Base-by-base conservation (phyloP, 2,797 vertebrate genomes). In the Takifugu rubripes region DNA sequence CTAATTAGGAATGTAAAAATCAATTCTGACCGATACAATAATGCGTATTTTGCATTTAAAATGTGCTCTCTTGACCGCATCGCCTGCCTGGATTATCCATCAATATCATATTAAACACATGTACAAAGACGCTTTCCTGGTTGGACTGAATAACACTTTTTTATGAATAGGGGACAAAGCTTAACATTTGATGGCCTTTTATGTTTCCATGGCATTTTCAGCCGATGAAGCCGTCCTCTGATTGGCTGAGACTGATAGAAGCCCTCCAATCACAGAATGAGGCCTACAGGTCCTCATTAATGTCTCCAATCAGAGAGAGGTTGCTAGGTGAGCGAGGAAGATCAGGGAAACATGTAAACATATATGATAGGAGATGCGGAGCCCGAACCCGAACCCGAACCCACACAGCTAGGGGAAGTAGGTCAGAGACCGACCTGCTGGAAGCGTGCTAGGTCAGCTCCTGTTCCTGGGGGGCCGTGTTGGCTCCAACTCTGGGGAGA, bases 401-500 rank as follows among this genome's bases (percentile, higher is more conserved):
- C 57, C 31, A 47, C 54, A 52, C 25, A 46, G 15, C 56, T 44
- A n/a, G 50, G 25, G 48, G 7, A 81, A 72, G 60, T 77, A 57
- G 77, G 78, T 81, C 81, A 74, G 61, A 54, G 64, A 67, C 5
- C 46, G 47, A 21, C 51, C 62, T 60, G 48, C 57, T 79, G 68
- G 52, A 54, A 45, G 50, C 29, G 43, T 36, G 72, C 59, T 50
- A 54, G 66, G 65, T 82, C 83, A 79, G 77, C 79, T 79, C 75
- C 55, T 77, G 62, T 49, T 78, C 64, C 76, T 70, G 78, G 71
- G 62, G 77, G 54, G 62, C 59, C 66, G 60, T 78, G 27, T 43
- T 12, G 49, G n/a, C 61, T 72, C 67, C 73, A 72, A 78, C 68
- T 77, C 65, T 67, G 54, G 52, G 29, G 25, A 21, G 21, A 21